Conservation (phyloP, 53 echinoderm and acorn worm genomes). For the Henricia sp. region DNA sequence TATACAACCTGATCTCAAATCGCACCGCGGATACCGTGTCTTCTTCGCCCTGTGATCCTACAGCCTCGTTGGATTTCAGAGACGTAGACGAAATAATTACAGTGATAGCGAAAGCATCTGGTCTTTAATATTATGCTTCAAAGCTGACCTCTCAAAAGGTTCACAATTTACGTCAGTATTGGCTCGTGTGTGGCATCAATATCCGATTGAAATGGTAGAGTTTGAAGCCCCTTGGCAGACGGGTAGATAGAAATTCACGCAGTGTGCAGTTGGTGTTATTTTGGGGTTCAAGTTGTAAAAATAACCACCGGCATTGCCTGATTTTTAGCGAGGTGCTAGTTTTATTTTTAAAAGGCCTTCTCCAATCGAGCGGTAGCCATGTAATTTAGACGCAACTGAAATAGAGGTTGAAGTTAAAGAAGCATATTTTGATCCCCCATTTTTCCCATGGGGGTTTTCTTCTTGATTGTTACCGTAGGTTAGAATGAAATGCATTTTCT, state of each 20-base stretch:
- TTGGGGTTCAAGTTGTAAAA: neutral
- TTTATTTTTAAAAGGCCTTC: too few species aligned
- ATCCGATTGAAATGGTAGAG: neutral
- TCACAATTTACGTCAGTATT: neutral
- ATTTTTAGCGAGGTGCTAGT: too few species aligned
- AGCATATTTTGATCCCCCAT: too few species aligned
- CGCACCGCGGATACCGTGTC: neutral
- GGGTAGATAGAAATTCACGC: neutral
- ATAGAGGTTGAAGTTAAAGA: too few species aligned
- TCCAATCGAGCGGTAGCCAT: too few species aligned
- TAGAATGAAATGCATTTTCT: too few species aligned
- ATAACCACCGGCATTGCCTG: neutral
- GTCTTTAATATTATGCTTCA: neutral
- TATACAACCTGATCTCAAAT: neutral
- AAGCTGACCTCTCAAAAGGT: conserved; percentile 20
- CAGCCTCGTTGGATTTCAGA: neutral
- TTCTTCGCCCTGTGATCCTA: neutral
- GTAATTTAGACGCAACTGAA: too few species aligned
- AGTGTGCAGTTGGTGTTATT: neutral
- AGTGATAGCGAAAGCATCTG: conserved; percentile 44
- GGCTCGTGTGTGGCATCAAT: conserved; percentile 7
- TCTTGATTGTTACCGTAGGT: too few species aligned
- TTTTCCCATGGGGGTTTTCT: too few species aligned
- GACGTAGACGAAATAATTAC: conserved; percentile 38
- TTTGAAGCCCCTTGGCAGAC: neutral